Evolutionary conservation across 2,113 vertebrate genomes (phyloP).

Genomic region (Oreocharis arfaki): DNA sequence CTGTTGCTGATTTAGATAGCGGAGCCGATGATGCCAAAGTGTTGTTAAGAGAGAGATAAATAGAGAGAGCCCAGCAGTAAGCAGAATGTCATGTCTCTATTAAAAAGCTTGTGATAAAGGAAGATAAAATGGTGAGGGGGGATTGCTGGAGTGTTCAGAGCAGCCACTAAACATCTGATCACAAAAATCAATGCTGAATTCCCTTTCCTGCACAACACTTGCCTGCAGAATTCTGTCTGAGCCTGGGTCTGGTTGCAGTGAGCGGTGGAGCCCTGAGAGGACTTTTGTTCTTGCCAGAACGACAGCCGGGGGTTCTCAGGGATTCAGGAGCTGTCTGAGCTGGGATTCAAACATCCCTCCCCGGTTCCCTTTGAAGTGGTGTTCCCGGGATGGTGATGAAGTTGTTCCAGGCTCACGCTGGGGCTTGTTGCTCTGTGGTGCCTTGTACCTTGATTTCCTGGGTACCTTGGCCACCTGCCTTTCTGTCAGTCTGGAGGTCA

Average conservation of each 20-base stretch:
- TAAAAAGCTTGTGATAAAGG: constrained; percentile 68
- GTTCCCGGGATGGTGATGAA: constrained; percentile 7
- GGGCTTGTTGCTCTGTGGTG: not conserved
- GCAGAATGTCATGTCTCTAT: constrained; percentile 68
- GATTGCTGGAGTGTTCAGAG: constrained; percentile 53
- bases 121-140: constrained; percentile 60
- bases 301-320: not conserved
- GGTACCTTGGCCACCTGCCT: not conserved
- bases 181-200: constrained; percentile 50
- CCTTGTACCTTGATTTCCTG: not conserved
- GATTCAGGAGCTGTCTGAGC: constrained; percentile 18
- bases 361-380: not conserved
- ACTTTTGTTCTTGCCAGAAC: constrained; percentile 7
- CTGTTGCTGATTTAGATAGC: constrained; percentile 56
- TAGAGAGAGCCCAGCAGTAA: constrained; percentile 50
- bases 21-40: constrained; percentile 50
- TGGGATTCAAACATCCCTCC: not conserved
- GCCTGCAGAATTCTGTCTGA: not conserved
- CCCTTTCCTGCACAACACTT: not conserved
- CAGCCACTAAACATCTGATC: constrained; percentile 54
- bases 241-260: not conserved
- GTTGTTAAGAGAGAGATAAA: constrained; percentile 68
- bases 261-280: not conserved
- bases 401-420: not conserved
- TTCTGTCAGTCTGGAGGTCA: not conserved